A percentile compares a stretch with the other conserved stretches of the same genome.
Evolutionary conservation across 1,140 invertebrate genomes (phyloP).

Genomic region (Drosophila fuyamai): DNA sequence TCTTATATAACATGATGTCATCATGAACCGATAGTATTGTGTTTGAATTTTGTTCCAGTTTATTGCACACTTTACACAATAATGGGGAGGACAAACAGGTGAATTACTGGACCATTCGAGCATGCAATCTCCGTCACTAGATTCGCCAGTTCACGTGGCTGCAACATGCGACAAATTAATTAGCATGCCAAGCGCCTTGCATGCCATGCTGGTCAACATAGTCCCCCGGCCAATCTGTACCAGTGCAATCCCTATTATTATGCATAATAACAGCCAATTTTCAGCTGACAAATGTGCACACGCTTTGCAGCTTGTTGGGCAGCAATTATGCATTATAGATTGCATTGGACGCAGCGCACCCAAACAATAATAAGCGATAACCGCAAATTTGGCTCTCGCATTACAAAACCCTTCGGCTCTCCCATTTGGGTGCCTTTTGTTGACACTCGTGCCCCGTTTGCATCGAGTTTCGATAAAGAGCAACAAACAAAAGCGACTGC

Average conservation of each 20-base stretch:
- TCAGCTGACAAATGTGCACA: slow-evolving; percentile 33
- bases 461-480: slow-evolving; percentile 45
- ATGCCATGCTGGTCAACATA: slow-evolving; percentile 34
- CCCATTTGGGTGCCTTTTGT: neutral
- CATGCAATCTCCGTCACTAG: slow-evolving; percentile 51
- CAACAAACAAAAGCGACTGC: slow-evolving; percentile 22
- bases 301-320: slow-evolving; percentile 43
- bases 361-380: slow-evolving; percentile 14
- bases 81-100: slow-evolving; percentile 36
- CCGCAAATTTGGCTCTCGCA: slow-evolving; percentile 15
- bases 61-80: slow-evolving; percentile 57
- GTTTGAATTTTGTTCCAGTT: slow-evolving; percentile 54
- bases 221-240: neutral
- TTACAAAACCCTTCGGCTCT: slow-evolving; percentile 27
- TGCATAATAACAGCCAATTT: slow-evolving; percentile 50
- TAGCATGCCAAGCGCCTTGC: slow-evolving; percentile 53
- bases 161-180: slow-evolving; percentile 72
- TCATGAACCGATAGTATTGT: slow-evolving; percentile 3
- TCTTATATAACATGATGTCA: slow-evolving; percentile 12
- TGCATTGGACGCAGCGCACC: slow-evolving; percentile 20
- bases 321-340: slow-evolving; percentile 46
- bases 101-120: slow-evolving; percentile 38
- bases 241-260: slow-evolving; percentile 7
- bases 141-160: slow-evolving; percentile 60
- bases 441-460: slow-evolving; percentile 17